phyloP scores from a whole-genome alignment of 2,797 vertebrate genomes.

The Alfaro cultratus region DNA sequence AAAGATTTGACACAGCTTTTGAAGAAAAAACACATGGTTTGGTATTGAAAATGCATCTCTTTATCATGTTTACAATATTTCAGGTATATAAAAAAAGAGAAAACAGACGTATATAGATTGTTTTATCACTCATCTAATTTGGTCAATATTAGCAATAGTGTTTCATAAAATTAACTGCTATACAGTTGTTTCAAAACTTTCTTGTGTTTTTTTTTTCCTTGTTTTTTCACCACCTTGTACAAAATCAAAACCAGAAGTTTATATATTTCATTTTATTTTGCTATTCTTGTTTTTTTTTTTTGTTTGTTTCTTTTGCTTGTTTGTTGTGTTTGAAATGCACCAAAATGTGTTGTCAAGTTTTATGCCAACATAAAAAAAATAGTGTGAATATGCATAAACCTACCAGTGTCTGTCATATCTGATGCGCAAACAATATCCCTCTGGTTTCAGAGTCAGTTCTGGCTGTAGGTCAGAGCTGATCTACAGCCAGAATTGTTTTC shows the following conservation, averaged over 20 bases:
- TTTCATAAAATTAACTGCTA: background rate
- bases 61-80: background rate
- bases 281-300: no score
- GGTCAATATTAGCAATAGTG: background rate
- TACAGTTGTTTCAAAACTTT: background rate
- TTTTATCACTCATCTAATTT: background rate
- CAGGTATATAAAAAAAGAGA: background rate
- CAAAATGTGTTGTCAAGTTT: background rate
- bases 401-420: background rate
- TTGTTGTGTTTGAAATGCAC: background rate
- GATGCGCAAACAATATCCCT: background rate
- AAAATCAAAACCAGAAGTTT: background rate
- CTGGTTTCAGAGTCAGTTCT: background rate
- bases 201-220: background rate
- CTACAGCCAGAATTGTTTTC: background rate
- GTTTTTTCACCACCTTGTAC: background rate
- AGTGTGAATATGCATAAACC: background rate
- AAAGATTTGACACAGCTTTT: background rate
- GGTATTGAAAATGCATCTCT: background rate
- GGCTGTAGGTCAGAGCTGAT: background rate
- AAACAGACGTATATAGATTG: background rate
- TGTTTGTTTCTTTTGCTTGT: no score
- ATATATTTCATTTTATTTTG: background rate
- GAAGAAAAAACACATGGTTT: background rate
- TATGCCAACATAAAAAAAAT: background rate